phyloP scores from a whole-genome alignment of 1,140 invertebrate species.

The Nephotettix cincticeps region DNA sequence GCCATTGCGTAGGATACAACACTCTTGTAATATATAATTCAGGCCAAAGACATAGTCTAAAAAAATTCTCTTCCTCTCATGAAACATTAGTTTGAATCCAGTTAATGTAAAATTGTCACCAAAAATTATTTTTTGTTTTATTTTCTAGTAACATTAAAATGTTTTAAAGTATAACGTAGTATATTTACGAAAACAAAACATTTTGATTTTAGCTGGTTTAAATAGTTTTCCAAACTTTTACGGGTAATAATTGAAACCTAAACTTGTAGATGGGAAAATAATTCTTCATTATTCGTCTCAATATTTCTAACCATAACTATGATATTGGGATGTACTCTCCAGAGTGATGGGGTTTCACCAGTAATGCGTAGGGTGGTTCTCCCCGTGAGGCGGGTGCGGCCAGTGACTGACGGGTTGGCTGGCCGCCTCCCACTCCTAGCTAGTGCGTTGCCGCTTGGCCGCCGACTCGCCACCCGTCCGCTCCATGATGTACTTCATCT shows the following conservation, averaged over 20 bases:
- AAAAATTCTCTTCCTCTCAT: no score
- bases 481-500: slow-evolving; percentile 58
- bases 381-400: slow-evolving; percentile 8
- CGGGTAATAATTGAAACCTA: not conserved
- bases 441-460: slow-evolving; percentile 59
- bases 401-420: slow-evolving; percentile 7
- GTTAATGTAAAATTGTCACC: no score
- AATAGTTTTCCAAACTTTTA: not conserved
- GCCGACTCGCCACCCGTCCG: slow-evolving; percentile 49
- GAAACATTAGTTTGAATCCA: no score
- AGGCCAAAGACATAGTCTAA: no score
- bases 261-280: not conserved
- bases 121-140: no score
- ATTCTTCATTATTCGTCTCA: not conserved
- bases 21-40: no score
- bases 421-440: slow-evolving; percentile 57
- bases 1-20: no score
- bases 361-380: not conserved
- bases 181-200: not conserved
- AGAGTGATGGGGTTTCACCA: not conserved
- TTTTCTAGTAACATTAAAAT: no score
- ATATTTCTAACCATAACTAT: not conserved
- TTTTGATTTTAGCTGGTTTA: not conserved
- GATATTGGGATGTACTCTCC: not conserved
- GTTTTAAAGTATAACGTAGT: not conserved